These are phyloP conservation scores for Cotesia vestalis DNA, from an alignment of 1,140 invertebrate genomes.

Conservation along the genomic window DNA sequence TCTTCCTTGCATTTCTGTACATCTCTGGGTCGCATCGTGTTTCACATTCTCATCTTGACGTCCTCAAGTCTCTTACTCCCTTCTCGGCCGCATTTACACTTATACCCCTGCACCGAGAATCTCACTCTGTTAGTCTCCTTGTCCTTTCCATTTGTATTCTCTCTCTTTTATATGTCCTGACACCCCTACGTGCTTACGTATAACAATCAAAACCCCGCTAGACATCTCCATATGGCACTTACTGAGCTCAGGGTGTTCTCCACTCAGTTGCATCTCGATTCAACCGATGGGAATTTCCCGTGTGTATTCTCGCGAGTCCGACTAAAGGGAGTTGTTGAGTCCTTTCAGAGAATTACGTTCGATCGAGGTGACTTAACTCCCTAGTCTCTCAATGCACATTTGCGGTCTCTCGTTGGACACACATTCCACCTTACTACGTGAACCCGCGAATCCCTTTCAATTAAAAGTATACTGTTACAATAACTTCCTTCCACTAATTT, in stretches of 20 bases:
- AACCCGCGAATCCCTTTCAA: conserved; percentile 9
- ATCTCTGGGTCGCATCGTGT: conserved; percentile 1
- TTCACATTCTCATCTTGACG: conserved; percentile 34
- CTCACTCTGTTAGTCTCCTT: conserved; percentile 15
- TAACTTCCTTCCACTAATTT: conserved; percentile 6
- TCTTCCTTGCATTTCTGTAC: conserved; percentile 13
- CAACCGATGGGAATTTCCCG: conserved; percentile 37
- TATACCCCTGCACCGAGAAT: no score
- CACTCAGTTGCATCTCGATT: conserved; percentile 46
- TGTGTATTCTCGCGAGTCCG: conserved; percentile 4
- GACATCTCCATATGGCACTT: conserved; percentile 61
- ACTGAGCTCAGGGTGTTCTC: conserved; percentile 57
- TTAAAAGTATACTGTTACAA: conserved; percentile 7
- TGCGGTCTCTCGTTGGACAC: conserved; percentile 21
- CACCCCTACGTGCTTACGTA: conserved; percentile 49
- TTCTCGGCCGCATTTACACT: conserved; percentile 23
- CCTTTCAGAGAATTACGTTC: conserved; percentile 45
- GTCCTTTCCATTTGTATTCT: background rate
- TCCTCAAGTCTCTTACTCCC: conserved; percentile 24
- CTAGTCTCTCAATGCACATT: conserved; percentile 30
- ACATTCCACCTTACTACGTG: background rate
- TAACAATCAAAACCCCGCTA: conserved; percentile 48
- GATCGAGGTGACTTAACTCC: conserved; percentile 41
- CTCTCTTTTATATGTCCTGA: conserved; percentile 30
- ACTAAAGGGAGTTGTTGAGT: conserved; percentile 32